Percentiles rank a stretch among this genome's conserved stretches.
Conservation (phyloP, 2,113 vertebrate genomes). For the Poeciliopsis prolifica region DNA sequence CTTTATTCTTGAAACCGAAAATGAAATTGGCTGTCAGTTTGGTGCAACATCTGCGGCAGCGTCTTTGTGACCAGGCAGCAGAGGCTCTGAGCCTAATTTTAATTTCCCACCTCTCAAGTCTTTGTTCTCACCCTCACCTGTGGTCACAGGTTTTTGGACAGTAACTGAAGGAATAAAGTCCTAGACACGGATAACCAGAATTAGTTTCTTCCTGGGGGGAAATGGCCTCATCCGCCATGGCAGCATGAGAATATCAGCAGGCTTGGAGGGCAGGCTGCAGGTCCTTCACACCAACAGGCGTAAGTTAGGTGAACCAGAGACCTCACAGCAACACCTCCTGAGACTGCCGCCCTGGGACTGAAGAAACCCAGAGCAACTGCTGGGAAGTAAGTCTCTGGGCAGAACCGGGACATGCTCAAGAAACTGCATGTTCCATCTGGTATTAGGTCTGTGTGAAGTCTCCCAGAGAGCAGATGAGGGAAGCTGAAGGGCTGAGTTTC, state of each 20-base stretch:
- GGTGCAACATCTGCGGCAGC: conserved; percentile 34
- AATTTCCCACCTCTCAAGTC: conserved; percentile 41
- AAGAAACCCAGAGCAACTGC: conserved; percentile 20
- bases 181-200: conserved; percentile 30
- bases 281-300: conserved; percentile 33
- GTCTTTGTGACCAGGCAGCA: conserved; percentile 18
- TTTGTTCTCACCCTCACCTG: conserved; percentile 54
- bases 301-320: conserved; percentile 45
- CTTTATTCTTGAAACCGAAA: conserved; percentile 54
- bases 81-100: conserved; percentile 26
- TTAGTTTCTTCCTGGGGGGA: conserved; percentile 48
- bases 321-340: conserved; percentile 41
- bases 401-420: conserved; percentile 32
- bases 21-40: conserved; percentile 53
- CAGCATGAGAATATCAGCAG: conserved; percentile 25
- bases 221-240: conserved; percentile 44
- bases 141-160: conserved; percentile 34
- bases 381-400: conserved; percentile 32
- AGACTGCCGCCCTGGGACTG: conserved; percentile 34
- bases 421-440: conserved; percentile 42
- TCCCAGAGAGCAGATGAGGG: conserved; percentile 32
- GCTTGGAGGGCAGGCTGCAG: conserved; percentile 25
- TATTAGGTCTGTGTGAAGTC: conserved; percentile 12
- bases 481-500: conserved; percentile 3
- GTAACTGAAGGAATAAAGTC: conserved; percentile 41